These are phyloP conservation scores for Pempheris klunzingeri DNA, from an alignment of 2,797 vertebrate genomes.

Conservation along the genomic window DNA sequence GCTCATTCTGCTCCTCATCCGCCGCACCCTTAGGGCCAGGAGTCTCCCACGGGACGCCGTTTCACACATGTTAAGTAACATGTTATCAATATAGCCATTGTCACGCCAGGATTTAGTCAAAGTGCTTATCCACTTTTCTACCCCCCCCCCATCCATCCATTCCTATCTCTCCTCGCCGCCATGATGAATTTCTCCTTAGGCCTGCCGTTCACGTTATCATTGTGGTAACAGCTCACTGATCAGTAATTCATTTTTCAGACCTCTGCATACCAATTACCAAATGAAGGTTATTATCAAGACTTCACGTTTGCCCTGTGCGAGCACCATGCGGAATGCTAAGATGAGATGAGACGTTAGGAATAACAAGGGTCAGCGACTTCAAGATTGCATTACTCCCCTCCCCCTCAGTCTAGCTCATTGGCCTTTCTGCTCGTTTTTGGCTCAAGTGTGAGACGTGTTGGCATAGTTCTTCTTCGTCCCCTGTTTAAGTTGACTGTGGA, in stretches of 20 bases:
- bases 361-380: slow-evolving; percentile 62
- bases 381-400: slow-evolving; percentile 1
- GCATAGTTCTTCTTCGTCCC: slow-evolving; percentile 32
- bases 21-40: slow-evolving; percentile 1
- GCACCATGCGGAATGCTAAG: slow-evolving; percentile 64
- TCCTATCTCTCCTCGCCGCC: slow-evolving; percentile 15
- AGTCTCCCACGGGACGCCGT: background rate
- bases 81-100: slow-evolving; percentile 52
- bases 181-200: slow-evolving; percentile 80
- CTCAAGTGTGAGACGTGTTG: slow-evolving; percentile 47
- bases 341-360: slow-evolving; percentile 54
- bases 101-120: slow-evolving; percentile 47
- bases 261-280: slow-evolving; percentile 89
- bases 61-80: slow-evolving; percentile 41
- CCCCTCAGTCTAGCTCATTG: background rate
- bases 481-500: slow-evolving; percentile 28
- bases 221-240: slow-evolving; percentile 89
- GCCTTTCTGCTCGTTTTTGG: slow-evolving; percentile 39
- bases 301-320: slow-evolving; percentile 64
- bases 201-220: slow-evolving; percentile 83
- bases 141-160: background rate
- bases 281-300: slow-evolving; percentile 88
- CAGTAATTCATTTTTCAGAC: slow-evolving; percentile 91
- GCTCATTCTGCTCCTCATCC: background rate
- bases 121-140: slow-evolving; percentile 51